A percentile compares a stretch with the other conserved stretches of the same genome.
phyloP scores from a whole-genome alignment of 2,113 vertebrate genomes.

The Corvus hawaiiensis region DNA sequence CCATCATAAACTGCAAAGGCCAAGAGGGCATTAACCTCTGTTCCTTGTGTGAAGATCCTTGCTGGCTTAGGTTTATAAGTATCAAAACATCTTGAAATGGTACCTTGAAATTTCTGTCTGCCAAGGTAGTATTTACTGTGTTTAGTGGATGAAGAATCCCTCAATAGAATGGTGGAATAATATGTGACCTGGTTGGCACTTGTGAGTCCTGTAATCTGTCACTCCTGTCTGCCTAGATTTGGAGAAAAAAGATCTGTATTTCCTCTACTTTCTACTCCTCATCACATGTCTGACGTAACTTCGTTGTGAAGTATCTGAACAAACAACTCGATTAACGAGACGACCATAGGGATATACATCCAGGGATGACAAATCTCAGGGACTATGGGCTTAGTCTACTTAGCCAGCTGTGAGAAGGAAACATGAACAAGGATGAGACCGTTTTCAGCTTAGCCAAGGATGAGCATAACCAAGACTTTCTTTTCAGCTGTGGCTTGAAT shows the following conservation, averaged over 20 bases:
- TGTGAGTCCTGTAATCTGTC: background rate
- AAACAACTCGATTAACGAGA: accelerated
- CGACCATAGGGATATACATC: accelerated
- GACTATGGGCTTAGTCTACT: background rate
- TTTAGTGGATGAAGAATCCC: background rate
- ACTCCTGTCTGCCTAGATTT: background rate
- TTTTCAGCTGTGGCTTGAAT: background rate
- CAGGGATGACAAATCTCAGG: background rate
- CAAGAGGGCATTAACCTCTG: background rate
- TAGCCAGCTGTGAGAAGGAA: background rate
- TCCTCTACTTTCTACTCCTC: background rate
- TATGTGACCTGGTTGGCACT: background rate
- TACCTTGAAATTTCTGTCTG: background rate
- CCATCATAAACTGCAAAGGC: background rate
- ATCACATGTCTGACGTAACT: background rate
- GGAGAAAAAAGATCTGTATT: background rate
- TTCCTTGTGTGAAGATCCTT: background rate
- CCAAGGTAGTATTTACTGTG: background rate
- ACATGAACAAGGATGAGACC: background rate
- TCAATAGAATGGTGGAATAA: background rate
- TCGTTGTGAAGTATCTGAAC: background rate
- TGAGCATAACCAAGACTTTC: background rate
- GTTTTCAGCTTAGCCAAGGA: background rate
- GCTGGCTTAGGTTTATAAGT: background rate
- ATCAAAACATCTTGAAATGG: background rate